phyloP scores from a whole-genome alignment of 2,888 invertebrate genomes.

The Meteorus cinctellus region DNA sequence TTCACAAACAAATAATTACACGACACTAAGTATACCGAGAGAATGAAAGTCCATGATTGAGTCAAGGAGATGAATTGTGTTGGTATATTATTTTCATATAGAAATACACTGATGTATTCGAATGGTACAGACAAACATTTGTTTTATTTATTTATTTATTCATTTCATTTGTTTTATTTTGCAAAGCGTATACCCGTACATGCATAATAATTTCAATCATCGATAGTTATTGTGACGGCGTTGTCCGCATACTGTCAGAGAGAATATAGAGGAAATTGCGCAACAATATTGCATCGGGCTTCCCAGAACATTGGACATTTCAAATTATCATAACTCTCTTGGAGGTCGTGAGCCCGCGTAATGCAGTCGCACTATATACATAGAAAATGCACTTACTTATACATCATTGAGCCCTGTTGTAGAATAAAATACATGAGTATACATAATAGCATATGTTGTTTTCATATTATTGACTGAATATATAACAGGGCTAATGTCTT shows the following conservation, averaged over 20 bases:
- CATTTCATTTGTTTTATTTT: background rate
- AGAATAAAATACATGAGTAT: background rate
- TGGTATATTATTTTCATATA: background rate
- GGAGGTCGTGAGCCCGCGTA: constrained; percentile 15
- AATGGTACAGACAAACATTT: background rate
- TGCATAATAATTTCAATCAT: background rate
- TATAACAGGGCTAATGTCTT: background rate
- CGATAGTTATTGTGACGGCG: background rate
- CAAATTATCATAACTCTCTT: constrained; percentile 40
- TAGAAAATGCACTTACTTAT: constrained; percentile 8
- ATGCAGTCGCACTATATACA: constrained; percentile 20
- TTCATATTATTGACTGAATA: background rate
- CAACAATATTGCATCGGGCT: constrained; percentile 30
- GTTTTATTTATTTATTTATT: no score
- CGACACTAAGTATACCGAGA: background rate
- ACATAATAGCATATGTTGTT: background rate
- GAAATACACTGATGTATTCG: background rate
- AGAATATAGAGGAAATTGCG: constrained; percentile 16
- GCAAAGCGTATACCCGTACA: background rate
- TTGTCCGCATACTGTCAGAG: constrained; percentile 1
- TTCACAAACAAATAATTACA: background rate
- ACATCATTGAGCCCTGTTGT: constrained; percentile 14
- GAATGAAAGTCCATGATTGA: background rate
- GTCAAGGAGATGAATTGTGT: background rate
- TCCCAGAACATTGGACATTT: constrained; percentile 42